phyloP scores from a whole-genome alignment of 2,797 vertebrate genomes.

The Naso thynnoides region DNA sequence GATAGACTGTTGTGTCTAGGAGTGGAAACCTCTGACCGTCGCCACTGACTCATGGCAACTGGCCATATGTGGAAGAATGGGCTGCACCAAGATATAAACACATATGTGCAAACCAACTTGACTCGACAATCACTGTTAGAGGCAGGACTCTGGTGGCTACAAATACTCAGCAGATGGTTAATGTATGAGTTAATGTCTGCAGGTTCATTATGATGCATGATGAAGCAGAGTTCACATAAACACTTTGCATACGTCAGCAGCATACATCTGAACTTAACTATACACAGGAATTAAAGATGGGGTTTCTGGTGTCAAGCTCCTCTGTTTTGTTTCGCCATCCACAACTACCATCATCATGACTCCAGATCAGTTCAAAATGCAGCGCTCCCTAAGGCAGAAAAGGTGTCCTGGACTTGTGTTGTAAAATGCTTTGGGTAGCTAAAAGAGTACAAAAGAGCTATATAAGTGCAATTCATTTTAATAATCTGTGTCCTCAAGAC shows the following conservation, averaged over 20 bases:
- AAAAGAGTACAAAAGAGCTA: too few relatives aligned
- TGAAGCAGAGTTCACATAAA: not conserved
- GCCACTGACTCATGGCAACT: constrained; percentile 76
- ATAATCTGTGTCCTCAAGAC: too few relatives aligned
- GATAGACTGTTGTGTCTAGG: constrained; percentile 87
- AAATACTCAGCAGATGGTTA: constrained; percentile 14
- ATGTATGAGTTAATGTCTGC: constrained; percentile 13
- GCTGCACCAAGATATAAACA: constrained; percentile 72
- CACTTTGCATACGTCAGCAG: too few relatives aligned
- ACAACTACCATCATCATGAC: not conserved
- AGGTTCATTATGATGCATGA: not conserved
- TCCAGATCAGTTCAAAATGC: not conserved
- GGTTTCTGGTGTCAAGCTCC: not conserved
- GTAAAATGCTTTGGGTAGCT: too few relatives aligned
- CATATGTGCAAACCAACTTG: constrained; percentile 49
- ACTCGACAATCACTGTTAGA: constrained; percentile 12
- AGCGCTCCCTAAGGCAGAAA: too few relatives aligned
- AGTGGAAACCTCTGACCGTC: constrained; percentile 78
- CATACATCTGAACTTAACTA: too few relatives aligned
- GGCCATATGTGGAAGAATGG: constrained; percentile 80
- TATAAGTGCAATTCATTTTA: too few relatives aligned
- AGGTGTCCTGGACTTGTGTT: too few relatives aligned
- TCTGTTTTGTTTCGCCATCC: not conserved
- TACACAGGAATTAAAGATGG: too few relatives aligned
- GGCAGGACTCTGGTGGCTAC: not conserved